Percentiles rank a stretch among this genome's conserved stretches.
phyloP scores from a whole-genome alignment of 2,888 invertebrate species.

The Drosophila planitibia region DNA sequence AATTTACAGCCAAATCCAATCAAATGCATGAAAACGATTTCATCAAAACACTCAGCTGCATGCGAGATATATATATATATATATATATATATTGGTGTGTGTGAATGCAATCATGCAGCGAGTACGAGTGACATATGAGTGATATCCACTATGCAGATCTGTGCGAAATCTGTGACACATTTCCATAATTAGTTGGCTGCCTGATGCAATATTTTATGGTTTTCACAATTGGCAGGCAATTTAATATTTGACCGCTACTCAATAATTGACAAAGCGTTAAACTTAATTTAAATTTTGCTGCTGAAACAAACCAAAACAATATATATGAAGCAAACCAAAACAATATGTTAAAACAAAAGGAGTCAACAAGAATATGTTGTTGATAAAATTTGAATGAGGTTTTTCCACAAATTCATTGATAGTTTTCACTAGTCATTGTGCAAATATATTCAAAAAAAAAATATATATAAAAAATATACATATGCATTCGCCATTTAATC shows the following conservation, averaged over 20 bases:
- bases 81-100: too few relatives aligned
- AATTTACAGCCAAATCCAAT: constrained; percentile 73
- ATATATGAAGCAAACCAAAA: constrained; percentile 26
- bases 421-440: constrained; percentile 29
- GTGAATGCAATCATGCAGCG: constrained; percentile 7
- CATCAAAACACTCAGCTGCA: constrained; percentile 41
- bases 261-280: constrained; percentile 27
- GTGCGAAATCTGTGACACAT: constrained; percentile 51
- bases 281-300: constrained; percentile 62
- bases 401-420: constrained; percentile 31
- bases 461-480: neutral
- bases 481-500: constrained; percentile 52
- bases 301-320: constrained; percentile 32
- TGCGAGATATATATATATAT: constrained; percentile 10
- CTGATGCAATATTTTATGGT: constrained; percentile 34
- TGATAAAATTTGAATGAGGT: constrained; percentile 4
- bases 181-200: constrained; percentile 68
- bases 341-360: constrained; percentile 18
- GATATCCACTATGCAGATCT: constrained; percentile 9
- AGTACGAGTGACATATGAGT: constrained; percentile 7
- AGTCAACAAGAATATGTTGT: neutral
- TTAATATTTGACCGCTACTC: constrained; percentile 42
- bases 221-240: constrained; percentile 34
- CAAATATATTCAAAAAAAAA: constrained; percentile 28
- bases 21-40: constrained; percentile 67